Base-by-base conservation (phyloP, 2,113 vertebrate genomes). In the Phalacrocorax carbo region DNA sequence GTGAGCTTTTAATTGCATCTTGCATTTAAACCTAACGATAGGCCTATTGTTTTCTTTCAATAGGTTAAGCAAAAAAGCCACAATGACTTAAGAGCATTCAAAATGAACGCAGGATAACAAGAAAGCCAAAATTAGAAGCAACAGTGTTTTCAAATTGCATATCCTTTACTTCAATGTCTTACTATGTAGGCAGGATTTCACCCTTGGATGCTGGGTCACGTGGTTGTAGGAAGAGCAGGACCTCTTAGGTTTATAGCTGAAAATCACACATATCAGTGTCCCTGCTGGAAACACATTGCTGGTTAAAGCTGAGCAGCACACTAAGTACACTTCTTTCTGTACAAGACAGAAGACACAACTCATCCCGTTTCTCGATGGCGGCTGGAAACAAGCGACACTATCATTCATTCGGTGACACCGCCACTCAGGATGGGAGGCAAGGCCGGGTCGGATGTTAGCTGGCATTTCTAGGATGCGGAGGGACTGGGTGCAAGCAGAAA, bases 1-100 rank as follows among this genome's bases (percentile, higher is more conserved):
- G 65, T 46, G 30, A 92, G 88, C 83, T 92, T 95, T 92, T 91
- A 94, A 94, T 93, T 94, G 34, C 71, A 85, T 90, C 88, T 87
- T 79, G 42, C 81, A 85, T 76, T 93, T 96, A 75, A 93, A 91
- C 72, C 72, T 90, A 91, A 96, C 2, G 4, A 86, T 2, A 79
- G 58, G 32, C 14, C 49, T 61, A 85, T 42, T 94, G 91, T 91
- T 82, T 84, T 89, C 70, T 84, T 87, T 87, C 73, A 65, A 5
- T 0, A 72, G 54, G 66, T 89, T 61, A 91, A 94, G 57, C 52
- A 79, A 86, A 82, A 96, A 96, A 89, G 70, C 52, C 70, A 75
- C 55, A 64, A 44, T n/a, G 49, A 92, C 60, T 81, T 91, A 62
- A 91, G 44, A 81, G 57, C 64, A 79, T 78, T 92, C 42, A 48